These are phyloP conservation scores for Philopotamus ludificatus DNA, from an alignment of 1,140 invertebrate genomes.

Conservation along the genomic window DNA sequence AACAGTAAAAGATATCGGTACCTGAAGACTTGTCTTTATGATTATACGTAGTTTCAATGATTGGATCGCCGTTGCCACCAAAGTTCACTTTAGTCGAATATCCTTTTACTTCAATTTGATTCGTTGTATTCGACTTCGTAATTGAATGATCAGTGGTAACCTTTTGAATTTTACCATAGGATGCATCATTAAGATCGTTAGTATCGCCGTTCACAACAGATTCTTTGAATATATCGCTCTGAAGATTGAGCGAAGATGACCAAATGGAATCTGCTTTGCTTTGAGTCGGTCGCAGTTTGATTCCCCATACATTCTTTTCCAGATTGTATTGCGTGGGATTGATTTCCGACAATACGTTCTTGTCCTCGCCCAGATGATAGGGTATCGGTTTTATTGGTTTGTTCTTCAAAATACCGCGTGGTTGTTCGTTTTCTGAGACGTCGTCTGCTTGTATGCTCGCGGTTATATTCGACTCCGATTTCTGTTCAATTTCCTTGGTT, in stretches of 20 bases:
- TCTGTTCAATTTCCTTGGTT: slow-evolving; percentile 20
- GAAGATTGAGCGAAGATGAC: slow-evolving; percentile 50
- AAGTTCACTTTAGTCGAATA: slow-evolving; percentile 62
- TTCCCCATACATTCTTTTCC: slow-evolving; percentile 52
- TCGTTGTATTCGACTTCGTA: neutral
- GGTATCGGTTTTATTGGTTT: slow-evolving; percentile 68
- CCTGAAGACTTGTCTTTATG: neutral
- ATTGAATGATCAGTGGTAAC: slow-evolving; percentile 3
- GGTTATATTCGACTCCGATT: too few relatives aligned
- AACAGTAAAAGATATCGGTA: too few relatives aligned
- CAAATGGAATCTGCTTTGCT: slow-evolving; percentile 44
- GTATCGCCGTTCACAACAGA: slow-evolving; percentile 41
- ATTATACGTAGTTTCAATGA: slow-evolving; percentile 44
- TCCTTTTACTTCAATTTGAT: slow-evolving; percentile 44
- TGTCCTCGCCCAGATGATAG: slow-evolving; percentile 65
- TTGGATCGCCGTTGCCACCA: slow-evolving; percentile 48
- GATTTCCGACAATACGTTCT: slow-evolving; percentile 49
- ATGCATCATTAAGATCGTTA: neutral
- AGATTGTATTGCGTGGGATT: slow-evolving; percentile 30
- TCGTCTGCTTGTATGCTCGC: slow-evolving; percentile 44
- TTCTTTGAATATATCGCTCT: slow-evolving; percentile 49
- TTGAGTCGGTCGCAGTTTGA: slow-evolving; percentile 48
- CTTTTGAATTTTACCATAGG: slow-evolving; percentile 20
- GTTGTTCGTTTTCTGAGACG: slow-evolving; percentile 54
- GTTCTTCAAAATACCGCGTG: slow-evolving; percentile 70